Percentiles rank a stretch among this genome's conserved stretches.
Evolutionary conservation across 2,113 vertebrate genomes (phyloP).

Genomic region (Paedocypris sp.): DNA sequence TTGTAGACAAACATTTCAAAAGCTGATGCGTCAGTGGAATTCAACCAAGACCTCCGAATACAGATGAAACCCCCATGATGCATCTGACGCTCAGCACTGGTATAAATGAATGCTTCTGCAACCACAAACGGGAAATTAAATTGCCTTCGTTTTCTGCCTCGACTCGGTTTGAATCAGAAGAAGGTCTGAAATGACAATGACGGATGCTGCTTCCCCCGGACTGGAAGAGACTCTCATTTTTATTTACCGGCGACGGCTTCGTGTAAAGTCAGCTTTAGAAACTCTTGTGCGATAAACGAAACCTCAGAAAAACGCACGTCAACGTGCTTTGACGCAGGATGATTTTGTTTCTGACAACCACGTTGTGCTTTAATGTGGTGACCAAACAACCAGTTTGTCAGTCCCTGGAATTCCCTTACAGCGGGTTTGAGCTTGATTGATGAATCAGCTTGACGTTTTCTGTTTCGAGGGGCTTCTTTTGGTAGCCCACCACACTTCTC

Average conservation of each 20-base stretch:
- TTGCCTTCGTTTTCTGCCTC: slow-evolving; percentile 31
- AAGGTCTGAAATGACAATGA: slow-evolving; percentile 28
- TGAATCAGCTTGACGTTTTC: slow-evolving; percentile 14
- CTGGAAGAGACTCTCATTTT: slow-evolving; percentile 32
- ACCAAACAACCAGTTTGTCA: background rate
- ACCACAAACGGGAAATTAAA: slow-evolving; percentile 37
- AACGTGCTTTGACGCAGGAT: slow-evolving; percentile 19
- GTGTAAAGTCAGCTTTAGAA: slow-evolving; percentile 7
- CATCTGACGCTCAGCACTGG: background rate
- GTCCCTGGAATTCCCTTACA: slow-evolving; percentile 7
- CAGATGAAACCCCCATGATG: slow-evolving; percentile 13
- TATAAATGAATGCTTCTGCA: slow-evolving; percentile 10
- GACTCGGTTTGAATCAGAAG: slow-evolving; percentile 22
- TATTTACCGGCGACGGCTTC: slow-evolving; percentile 10
- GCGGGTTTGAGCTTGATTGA: background rate
- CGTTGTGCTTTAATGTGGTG: slow-evolving; percentile 26
- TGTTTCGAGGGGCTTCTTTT: background rate
- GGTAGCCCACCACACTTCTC: slow-evolving; percentile 2
- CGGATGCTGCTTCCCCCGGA: slow-evolving; percentile 10
- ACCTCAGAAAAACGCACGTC: slow-evolving; percentile 20
- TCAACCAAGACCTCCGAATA: too few relatives aligned
- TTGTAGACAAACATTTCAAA: too few relatives aligned
- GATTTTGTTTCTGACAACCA: slow-evolving; percentile 1
- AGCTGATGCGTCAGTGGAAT: too few relatives aligned
- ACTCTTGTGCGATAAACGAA: slow-evolving; percentile 20